phyloP scores from a whole-genome alignment of 2,113 vertebrate genomes.

The Pelodiscus sinensis region DNA sequence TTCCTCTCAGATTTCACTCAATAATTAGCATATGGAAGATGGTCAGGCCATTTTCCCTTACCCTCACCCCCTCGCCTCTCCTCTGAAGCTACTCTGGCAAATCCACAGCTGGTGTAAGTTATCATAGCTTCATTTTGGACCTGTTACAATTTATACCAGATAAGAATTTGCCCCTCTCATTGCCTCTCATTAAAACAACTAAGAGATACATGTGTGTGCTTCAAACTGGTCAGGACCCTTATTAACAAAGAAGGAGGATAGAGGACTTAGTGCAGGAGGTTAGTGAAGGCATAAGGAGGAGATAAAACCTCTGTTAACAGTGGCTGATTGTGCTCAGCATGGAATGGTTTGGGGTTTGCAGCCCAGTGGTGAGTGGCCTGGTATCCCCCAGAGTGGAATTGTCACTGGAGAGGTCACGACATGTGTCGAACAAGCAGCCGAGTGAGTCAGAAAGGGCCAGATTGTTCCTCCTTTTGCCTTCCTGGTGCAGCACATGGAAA shows the following conservation, averaged over 20 bases:
- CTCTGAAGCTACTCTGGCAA: not conserved
- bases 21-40: not conserved
- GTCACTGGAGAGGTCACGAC: not conserved
- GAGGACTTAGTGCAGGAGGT: not conserved
- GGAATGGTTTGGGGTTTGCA: not conserved
- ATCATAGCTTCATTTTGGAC: fast-evolving
- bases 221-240: not conserved
- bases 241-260: not conserved
- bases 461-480: not conserved
- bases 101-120: not conserved
- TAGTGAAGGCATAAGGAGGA: not conserved
- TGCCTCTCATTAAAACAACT: not conserved
- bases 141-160: not conserved
- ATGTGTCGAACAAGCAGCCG: not conserved
- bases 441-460: not conserved
- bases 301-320: not conserved
- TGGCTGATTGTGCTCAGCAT: not conserved
- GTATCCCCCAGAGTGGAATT: not conserved
- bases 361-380: not conserved
- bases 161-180: fast-evolving
- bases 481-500: not conserved
- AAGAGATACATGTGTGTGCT: not conserved
- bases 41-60: not conserved
- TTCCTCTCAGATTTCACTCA: not conserved
- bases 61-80: not conserved